A percentile compares a stretch with the other conserved stretches of the same genome.
Evolutionary conservation across 2,888 invertebrate species (phyloP).

Genomic region (Brachyopa scutellaris): DNA sequence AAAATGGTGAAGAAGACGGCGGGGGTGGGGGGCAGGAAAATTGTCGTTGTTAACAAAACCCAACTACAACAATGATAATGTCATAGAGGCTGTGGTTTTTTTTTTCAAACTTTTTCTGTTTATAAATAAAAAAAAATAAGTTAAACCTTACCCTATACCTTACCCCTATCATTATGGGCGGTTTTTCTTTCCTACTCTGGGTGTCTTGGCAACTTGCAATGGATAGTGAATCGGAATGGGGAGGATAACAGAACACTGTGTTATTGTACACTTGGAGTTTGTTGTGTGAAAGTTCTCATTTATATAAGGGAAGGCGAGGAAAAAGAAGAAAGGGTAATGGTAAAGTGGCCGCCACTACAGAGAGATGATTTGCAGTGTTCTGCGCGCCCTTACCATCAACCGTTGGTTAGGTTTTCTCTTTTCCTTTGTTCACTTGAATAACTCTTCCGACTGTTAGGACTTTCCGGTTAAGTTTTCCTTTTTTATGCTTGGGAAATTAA

Average conservation of each 20-base stretch:
- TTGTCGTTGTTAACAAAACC: slow-evolving; percentile 72
- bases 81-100: slow-evolving; percentile 54
- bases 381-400: background rate
- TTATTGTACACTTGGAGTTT: slow-evolving; percentile 48
- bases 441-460: slow-evolving; percentile 63
- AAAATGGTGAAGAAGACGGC: slow-evolving; percentile 15
- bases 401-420: background rate
- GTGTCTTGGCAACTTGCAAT: slow-evolving; percentile 50
- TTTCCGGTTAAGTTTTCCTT: slow-evolving; percentile 56
- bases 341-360: slow-evolving; percentile 65
- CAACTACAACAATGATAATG: slow-evolving; percentile 72
- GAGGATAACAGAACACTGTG: slow-evolving; percentile 2
- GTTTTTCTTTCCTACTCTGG: slow-evolving; percentile 23
- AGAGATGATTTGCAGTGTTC: slow-evolving; percentile 63
- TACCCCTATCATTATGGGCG: slow-evolving; percentile 40
- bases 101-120: slow-evolving; percentile 43
- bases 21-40: slow-evolving; percentile 28
- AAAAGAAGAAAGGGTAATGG: slow-evolving; percentile 28
- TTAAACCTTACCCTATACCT: slow-evolving; percentile 53
- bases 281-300: slow-evolving; percentile 20
- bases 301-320: background rate
- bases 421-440: slow-evolving; percentile 55
- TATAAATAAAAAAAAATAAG: slow-evolving; percentile 23
- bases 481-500: slow-evolving; percentile 38
- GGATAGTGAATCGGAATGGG: background rate